Evolutionary conservation across 1,140 invertebrate genomes (phyloP).

Genomic region (Babylonia areolata): DNA sequence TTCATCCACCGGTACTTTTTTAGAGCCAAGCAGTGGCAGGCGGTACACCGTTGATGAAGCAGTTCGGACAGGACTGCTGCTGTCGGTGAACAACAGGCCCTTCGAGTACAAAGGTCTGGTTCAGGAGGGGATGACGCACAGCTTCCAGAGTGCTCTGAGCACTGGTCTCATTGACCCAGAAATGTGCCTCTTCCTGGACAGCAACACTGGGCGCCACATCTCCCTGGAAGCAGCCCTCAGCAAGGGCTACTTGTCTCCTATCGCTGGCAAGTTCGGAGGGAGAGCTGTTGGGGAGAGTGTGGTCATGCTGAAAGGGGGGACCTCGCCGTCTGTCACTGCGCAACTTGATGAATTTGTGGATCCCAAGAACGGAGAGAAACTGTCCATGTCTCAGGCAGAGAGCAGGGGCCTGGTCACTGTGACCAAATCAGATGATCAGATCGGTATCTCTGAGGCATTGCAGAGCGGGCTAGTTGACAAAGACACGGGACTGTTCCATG

Average conservation of each 20-base stretch:
- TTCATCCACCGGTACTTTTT: slow-evolving; percentile 84
- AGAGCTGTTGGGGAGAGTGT: slow-evolving; percentile 54
- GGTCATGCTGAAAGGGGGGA: slow-evolving; percentile 62
- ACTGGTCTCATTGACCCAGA: slow-evolving; percentile 63
- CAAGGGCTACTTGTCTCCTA: slow-evolving; percentile 63
- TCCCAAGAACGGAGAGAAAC: slow-evolving; percentile 76
- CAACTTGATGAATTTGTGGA: slow-evolving; percentile 82
- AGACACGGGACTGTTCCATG: slow-evolving; percentile 85
- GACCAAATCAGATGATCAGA: slow-evolving; percentile 42
- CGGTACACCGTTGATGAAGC: slow-evolving; percentile 85
- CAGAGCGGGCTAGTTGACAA: slow-evolving; percentile 79
- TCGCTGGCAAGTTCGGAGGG: slow-evolving; percentile 51
- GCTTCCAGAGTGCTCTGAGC: slow-evolving; percentile 65
- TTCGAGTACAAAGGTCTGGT: slow-evolving; percentile 62
- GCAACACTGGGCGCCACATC: slow-evolving; percentile 85
- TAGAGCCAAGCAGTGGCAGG: slow-evolving; percentile 85
- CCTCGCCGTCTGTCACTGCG: slow-evolving; percentile 44
- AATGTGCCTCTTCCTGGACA: slow-evolving; percentile 82
- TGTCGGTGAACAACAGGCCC: slow-evolving; percentile 83
- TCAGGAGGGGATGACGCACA: slow-evolving; percentile 55
- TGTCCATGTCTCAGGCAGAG: slow-evolving; percentile 85
- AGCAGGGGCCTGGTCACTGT: slow-evolving; percentile 74
- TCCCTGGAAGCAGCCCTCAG: slow-evolving; percentile 83
- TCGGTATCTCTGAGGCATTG: slow-evolving; percentile 66
- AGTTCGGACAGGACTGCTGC: slow-evolving; percentile 84